Evolutionary conservation across 2,113 vertebrate genomes (phyloP).

Genomic region (Platysteira castanea): DNA sequence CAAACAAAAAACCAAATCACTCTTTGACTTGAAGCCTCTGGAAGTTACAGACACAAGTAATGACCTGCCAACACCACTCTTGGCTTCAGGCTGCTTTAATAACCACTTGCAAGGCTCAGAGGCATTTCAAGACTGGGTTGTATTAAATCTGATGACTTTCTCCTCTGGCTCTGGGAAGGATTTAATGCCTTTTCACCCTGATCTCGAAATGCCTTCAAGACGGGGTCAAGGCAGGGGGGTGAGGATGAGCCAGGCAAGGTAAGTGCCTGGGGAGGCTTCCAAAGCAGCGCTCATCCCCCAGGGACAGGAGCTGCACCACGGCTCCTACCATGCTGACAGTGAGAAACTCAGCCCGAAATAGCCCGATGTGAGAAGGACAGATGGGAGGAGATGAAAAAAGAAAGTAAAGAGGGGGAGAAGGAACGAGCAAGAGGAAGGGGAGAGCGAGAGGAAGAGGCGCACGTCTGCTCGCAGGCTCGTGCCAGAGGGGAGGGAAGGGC

Average conservation of each 20-base stretch:
- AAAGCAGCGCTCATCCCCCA: background rate
- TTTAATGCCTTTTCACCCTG: background rate
- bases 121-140: background rate
- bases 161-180: background rate
- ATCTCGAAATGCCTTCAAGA: accelerated
- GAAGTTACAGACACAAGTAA: background rate
- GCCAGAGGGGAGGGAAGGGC: background rate
- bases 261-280: background rate
- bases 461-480: background rate
- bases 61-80: background rate
- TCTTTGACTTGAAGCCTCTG: background rate
- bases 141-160: background rate
- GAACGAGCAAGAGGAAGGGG: background rate
- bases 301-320: background rate
- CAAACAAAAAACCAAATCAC: background rate
- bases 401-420: slow-evolving; percentile 41
- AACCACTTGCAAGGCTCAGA: background rate
- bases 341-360: slow-evolving; percentile 50
- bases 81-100: background rate
- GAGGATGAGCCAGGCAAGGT: background rate
- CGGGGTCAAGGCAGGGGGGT: background rate
- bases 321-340: slow-evolving; percentile 22
- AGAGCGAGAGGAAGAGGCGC: background rate
- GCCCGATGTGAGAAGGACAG: slow-evolving; percentile 50
- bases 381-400: slow-evolving; percentile 48